Evolutionary conservation across 2,113 vertebrate species (phyloP).

Genomic region (Pterocles gutturalis): DNA sequence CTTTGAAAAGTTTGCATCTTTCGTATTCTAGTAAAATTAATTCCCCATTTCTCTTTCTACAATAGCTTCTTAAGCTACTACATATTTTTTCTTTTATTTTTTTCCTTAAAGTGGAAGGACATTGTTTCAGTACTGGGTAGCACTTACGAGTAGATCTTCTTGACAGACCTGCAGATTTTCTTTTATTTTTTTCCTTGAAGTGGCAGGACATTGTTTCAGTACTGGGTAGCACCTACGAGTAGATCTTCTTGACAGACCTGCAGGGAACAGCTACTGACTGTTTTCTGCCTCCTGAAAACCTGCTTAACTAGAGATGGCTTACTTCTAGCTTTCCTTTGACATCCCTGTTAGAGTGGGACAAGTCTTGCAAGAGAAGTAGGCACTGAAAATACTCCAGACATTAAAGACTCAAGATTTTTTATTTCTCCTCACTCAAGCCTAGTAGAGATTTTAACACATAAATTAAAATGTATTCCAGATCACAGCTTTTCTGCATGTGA

Average conservation of each 20-base stretch:
- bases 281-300: neutral
- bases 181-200: neutral
- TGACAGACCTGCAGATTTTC: neutral
- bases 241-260: neutral
- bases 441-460: neutral
- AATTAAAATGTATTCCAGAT: neutral
- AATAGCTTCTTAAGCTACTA: neutral
- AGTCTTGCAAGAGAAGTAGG: neutral
- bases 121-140: neutral
- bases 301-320: neutral
- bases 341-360: neutral
- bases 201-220: neutral
- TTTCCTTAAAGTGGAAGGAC: neutral
- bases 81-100: neutral
- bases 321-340: neutral
- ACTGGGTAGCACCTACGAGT: neutral
- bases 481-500: neutral
- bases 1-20: neutral
- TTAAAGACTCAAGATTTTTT: neutral
- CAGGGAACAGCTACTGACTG: neutral
- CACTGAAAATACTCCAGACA: neutral
- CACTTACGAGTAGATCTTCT: neutral
- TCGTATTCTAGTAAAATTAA: neutral
- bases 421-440: neutral
- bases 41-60: neutral